phyloP scores from a whole-genome alignment of 2,113 vertebrate species.

The Lontra canadensis region DNA sequence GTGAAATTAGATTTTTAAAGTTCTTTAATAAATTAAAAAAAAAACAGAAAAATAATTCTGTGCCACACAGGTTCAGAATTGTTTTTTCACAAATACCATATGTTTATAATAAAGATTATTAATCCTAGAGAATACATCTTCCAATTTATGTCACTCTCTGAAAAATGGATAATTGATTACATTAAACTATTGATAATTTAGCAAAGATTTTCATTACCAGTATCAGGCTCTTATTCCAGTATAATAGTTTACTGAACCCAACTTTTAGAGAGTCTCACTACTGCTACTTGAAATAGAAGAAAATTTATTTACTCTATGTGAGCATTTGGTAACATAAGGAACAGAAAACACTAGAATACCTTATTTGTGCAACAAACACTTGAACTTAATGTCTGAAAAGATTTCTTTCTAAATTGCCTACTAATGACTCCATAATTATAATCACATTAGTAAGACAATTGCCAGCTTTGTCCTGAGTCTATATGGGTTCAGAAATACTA shows the following conservation, averaged over 20 bases:
- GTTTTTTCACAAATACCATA: background rate
- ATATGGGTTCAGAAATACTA: background rate
- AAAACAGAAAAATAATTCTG: slow-evolving; percentile 7
- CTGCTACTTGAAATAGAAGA: background rate
- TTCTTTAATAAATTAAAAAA: background rate
- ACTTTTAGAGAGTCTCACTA: background rate
- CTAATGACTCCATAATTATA: background rate
- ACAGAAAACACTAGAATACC: background rate
- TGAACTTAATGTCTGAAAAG: background rate
- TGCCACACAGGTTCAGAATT: background rate
- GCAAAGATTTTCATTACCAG: background rate
- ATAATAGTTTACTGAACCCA: background rate
- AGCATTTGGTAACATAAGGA: background rate
- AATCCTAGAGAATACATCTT: background rate
- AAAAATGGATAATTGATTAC: background rate
- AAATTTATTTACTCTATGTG: background rate
- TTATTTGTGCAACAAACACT: slow-evolving; percentile 16
- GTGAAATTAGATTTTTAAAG: slow-evolving; percentile 7
- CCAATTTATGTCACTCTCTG: background rate
- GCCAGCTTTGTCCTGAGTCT: background rate
- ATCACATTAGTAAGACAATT: background rate
- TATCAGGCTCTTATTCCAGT: background rate
- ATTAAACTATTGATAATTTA: background rate
- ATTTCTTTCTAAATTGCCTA: background rate
- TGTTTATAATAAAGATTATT: background rate